Evolutionary conservation across 2,888 invertebrate species (phyloP), one percentile per base, ranked within the genome.

Genomic region (Acleris sparsana): DNA sequence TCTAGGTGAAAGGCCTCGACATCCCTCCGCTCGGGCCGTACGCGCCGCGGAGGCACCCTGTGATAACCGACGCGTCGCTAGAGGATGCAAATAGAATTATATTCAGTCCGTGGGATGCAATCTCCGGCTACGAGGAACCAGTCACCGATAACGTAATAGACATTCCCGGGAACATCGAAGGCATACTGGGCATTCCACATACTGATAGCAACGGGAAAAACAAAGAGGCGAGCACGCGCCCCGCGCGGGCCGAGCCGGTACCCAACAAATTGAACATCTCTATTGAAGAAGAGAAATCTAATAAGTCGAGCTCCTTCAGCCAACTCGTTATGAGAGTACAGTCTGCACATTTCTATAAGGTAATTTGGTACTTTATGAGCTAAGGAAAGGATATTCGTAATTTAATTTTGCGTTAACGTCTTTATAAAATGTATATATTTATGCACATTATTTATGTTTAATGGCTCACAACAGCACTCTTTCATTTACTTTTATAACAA

Each of bases 51-150:
- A 83, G 82, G 75, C 87, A 87, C 78, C 85, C 88, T 79, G 83
- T 84, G 80, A 86, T 87, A 83, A 84, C 84, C 70, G 91, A 92
- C 79, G 80, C 89, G 69, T 92, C 91, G 63, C 85, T 92, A 68
- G 92, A 92, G 82, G 90, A 92, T 80, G 92, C 90, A 79, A 92
- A 92, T 84, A 89, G 90, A 86, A 92, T 92, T 82, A 92, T 92
- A 87, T 92, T 92, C 83, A 92, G 92, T 82, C 92, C 92, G 60
- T 92, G 92, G 92, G 92, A 92, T 71, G 80, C 92, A 78, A 85
- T 92, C 78, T 86, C 91, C 63, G 88, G 89, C 48, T 91, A 83
- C 82, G 92, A 90, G 71, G 90, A 90, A 66, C 75, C 87, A 48
- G 89, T 84, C 70, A 92, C 91, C 74, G 90, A 90, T 78, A 87